Evolutionary conservation across 2,888 invertebrate species (phyloP), one percentile per base, ranked within the genome.

Genomic region (Hirtodrosophila alboralis): DNA sequence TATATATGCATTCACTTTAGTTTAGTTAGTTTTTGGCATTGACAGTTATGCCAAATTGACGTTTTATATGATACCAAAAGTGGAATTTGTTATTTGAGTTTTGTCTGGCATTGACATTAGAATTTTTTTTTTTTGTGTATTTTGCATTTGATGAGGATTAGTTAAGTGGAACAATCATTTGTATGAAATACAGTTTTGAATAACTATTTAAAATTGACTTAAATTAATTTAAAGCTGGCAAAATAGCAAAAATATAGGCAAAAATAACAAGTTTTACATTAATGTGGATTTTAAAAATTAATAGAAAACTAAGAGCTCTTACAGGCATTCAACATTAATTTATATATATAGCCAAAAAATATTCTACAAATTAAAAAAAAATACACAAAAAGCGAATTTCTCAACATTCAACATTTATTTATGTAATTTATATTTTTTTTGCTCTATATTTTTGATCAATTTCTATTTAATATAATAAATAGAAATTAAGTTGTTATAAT

Each of bases 41-140:
- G 27, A 43, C 43, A 31, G 43, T 47, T 61, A 45, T 30, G 63
- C 65, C 61, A 75, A 78, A 78, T 78, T 75, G 81, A 78, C 78
- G 40, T 81, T 78, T 57, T 61, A 56, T 73, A 60, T 76, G 38
- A 44, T 45, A 45, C 54, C 36, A n/a, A 36, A 40, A 48, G 66
- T 33, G 49, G 34, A 9, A 28, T 53, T 53, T 31, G 34, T 4
- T 23, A 27, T 41, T 41, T 38, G 53, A 56, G 41, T 28, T 64
- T 31, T n/a, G 44, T 65, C 64, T 72, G 72, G 18, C 60, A 64
- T 54, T 64, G 73, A 65, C 61, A 73, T 47, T 47, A 41, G 49
- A 58, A 48, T 36, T 48, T 49, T 27, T 21, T 51, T 57, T 34
- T 48, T 36, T 31, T 48, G 53, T 27, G 26, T 51, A 62, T 34